A percentile compares a stretch with the other conserved stretches of the same genome.
These are phyloP conservation scores for Panagrolaimus sp. DNA, from an alignment of 1,140 invertebrate genomes.

Conservation along the genomic window DNA sequence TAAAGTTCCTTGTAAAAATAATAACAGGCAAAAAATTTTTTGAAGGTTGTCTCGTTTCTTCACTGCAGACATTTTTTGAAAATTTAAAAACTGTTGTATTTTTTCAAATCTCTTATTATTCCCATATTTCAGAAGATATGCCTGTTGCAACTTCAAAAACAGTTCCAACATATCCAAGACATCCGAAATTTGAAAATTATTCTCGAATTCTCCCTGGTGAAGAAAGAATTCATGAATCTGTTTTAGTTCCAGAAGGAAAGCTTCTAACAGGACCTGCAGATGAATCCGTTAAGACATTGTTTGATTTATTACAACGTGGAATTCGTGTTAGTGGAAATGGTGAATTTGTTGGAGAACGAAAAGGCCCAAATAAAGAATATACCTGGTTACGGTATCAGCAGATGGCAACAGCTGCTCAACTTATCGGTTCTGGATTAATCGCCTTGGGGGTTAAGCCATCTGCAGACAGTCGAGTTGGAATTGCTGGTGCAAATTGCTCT, in stretches of 20 bases:
- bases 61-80: too few species aligned
- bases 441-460: conserved; percentile 23
- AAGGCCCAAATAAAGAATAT: conserved; percentile 13
- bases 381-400: conserved; percentile 20
- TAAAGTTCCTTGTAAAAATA: too few species aligned
- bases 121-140: too few species aligned
- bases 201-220: conserved; percentile 32
- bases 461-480: conserved; percentile 27
- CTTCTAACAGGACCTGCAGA: conserved; percentile 19
- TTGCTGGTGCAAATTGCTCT: conserved; percentile 37
- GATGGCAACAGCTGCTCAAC: conserved; percentile 23
- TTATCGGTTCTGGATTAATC: conserved; percentile 30
- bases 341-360: conserved; percentile 28
- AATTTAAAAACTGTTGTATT: too few species aligned
- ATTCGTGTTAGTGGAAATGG: conserved; percentile 23
- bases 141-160: not conserved
- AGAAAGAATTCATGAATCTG: conserved; percentile 32
- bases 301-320: conserved; percentile 29
- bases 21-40: too few species aligned
- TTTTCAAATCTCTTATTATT: too few species aligned
- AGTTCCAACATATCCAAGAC: not conserved
- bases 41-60: too few species aligned
- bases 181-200: conserved; percentile 24
- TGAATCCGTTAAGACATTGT: conserved; percentile 26
- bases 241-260: conserved; percentile 1